Evolutionary conservation across 30 jellyfish, hydroid and myxozoan genomes (phyloP), one percentile per base, ranked within the genome.

Genomic region (Mastigias papua): DNA sequence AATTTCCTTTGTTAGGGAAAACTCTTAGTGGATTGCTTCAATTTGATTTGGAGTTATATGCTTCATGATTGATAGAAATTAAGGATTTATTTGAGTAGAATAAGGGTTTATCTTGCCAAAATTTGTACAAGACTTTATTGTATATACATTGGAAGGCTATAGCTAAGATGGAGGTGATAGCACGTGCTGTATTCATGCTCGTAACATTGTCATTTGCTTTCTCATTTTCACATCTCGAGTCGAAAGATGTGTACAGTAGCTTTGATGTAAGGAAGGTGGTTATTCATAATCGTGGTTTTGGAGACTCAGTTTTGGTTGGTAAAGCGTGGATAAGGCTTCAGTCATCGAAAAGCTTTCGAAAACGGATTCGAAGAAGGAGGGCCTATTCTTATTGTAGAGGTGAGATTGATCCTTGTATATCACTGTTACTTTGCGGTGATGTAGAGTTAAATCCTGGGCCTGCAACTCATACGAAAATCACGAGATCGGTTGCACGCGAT

Each of bases 391-490:
- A 7, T 60, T 22, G 10, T 19, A 21, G 6, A 27, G 10, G 33
- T 42, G 54, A 4, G 54, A 42, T 42, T 8, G 54, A 42, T 42
- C 54, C 7, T 9, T 60, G 17, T 27, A 5, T 60, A 5, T 5
- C 33, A 5, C 33, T 60, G 72, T 27, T 60, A 27, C 72, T 60
- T 19, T 60, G n/a, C 33, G 72, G 72, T 60, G 72, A 60, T 60
- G 72, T 60, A 5, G 72, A 60, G 33, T 19, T 60, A 19, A 60
- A 60, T 60, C 72, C 72, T 60, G 72, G 72, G 10, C 72, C 72
- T 5, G 33, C 72, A 60, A 60, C 8, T 19, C 17, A 22, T 60
- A 21, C 72, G 6, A 60, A 19, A 60, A 60, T 5, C 17, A 5
- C 72, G 9, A 60, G 17, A 60, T 60, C 29, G 29, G n/a, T 5